Evolutionary conservation across 64 coral and sea anemone species (phyloP).

Genomic region (Porites lutea): DNA sequence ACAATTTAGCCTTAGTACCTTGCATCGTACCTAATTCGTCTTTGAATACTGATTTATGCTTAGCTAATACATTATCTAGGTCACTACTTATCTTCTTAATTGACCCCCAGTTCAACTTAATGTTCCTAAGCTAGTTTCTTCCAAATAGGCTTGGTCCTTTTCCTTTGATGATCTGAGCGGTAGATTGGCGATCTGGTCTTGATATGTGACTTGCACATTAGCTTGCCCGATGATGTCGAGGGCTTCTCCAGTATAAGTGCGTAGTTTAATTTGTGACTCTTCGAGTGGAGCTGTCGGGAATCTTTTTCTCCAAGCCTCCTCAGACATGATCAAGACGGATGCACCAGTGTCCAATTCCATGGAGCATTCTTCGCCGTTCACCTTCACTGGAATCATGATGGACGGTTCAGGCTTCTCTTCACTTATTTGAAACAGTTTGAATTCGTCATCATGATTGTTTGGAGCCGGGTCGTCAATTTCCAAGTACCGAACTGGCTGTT

Average conservation of each 20-base stretch:
- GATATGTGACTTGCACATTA: constrained; percentile 1
- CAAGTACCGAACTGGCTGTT: constrained; percentile 46
- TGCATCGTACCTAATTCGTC: constrained; percentile 67
- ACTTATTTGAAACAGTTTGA: background rate
- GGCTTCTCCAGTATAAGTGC: constrained; percentile 15
- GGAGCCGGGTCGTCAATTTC: background rate
- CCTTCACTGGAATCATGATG: too few species aligned
- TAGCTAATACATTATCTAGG: constrained; percentile 56
- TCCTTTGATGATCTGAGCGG: constrained; percentile 30
- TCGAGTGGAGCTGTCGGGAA: too few species aligned
- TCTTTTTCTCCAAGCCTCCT: background rate
- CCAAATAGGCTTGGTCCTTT: too few species aligned
- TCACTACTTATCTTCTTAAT: constrained; percentile 62
- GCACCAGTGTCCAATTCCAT: constrained; percentile 47
- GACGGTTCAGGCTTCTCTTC: too few species aligned
- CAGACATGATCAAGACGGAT: constrained; percentile 18
- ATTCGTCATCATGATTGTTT: constrained; percentile 22
- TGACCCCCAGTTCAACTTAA: constrained; percentile 59
- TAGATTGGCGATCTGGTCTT: background rate
- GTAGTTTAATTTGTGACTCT: background rate
- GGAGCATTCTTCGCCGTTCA: too few species aligned
- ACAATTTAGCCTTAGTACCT: constrained; percentile 54
- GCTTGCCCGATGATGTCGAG: constrained; percentile 32
- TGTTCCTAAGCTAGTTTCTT: constrained; percentile 49
- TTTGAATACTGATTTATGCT: constrained; percentile 64